These are phyloP conservation scores for Gryllus longicercus DNA, from an alignment of 2,888 invertebrate genomes.

Conservation along the genomic window DNA sequence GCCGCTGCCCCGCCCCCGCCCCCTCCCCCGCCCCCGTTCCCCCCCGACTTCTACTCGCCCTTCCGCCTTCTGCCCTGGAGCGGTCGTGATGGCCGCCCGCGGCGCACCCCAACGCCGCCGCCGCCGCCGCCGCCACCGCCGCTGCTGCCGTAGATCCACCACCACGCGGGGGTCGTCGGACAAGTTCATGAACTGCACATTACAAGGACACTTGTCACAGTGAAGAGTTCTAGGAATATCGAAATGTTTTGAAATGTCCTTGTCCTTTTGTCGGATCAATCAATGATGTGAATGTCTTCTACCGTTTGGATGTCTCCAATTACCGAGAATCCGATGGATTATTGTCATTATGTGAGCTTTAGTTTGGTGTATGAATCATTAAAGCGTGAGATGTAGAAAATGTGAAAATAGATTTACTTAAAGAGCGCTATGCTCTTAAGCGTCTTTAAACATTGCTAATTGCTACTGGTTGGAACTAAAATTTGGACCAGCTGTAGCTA, in stretches of 20 bases:
- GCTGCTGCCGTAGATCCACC: too few species aligned
- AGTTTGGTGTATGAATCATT: conserved; percentile 17
- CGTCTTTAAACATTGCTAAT: conserved; percentile 6
- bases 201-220: conserved; percentile 1
- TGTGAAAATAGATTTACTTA: conserved; percentile 3
- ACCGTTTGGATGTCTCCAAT: background rate
- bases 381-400: conserved; percentile 5
- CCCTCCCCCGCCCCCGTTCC: background rate
- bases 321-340: background rate
- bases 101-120: background rate
- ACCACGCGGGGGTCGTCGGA: too few species aligned
- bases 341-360: conserved; percentile 6
- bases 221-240: background rate
- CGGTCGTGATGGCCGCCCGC: background rate
- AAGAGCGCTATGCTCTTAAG: background rate
- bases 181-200: background rate
- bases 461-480: background rate
- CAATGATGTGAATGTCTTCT: conserved; percentile 17
- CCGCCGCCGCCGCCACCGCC: background rate
- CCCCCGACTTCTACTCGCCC: background rate
- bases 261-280: conserved; percentile 3
- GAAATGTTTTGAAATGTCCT: background rate
- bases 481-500: conserved; percentile 17
- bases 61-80: background rate
- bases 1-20: background rate